These are phyloP conservation scores for Kryptopterus vitreolus DNA, from an alignment of 2,797 vertebrate genomes.

Conservation along the genomic window DNA sequence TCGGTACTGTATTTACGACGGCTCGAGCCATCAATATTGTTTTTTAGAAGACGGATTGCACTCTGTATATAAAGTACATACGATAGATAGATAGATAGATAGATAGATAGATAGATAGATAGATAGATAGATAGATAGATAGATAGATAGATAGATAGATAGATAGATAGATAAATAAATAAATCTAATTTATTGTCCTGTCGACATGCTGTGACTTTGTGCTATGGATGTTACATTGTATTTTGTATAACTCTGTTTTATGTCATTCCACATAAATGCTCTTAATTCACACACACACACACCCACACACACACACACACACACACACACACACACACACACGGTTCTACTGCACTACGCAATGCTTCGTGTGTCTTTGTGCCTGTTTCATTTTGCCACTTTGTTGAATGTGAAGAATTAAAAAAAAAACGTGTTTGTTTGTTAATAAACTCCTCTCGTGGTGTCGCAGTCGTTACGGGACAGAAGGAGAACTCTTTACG, in stretches of 20 bases:
- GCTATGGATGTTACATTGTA: conserved; percentile 20
- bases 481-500: conserved; percentile 6
- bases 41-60: background rate
- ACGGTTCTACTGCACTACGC: conserved; percentile 22
- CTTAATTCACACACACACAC: conserved; percentile 8
- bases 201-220: background rate
- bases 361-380: background rate
- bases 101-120: background rate
- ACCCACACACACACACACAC: background rate
- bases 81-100: conserved; percentile 8
- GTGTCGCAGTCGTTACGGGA: background rate
- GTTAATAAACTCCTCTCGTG: background rate
- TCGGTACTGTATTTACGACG: conserved; percentile 43
- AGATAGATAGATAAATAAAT: background rate
- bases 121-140: conserved; percentile 3
- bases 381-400: conserved; percentile 34
- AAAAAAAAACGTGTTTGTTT: conserved; percentile 38
- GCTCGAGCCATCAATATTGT: background rate
- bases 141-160: conserved; percentile 9
- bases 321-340: background rate
- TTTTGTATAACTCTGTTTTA: conserved; percentile 22
- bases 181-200: background rate
- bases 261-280: conserved; percentile 47
- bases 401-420: conserved; percentile 37
- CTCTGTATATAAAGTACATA: background rate